phyloP scores from a whole-genome alignment of 37 sponge, comb jelly and placozoan species.

The Theonella swinhoei region DNA sequence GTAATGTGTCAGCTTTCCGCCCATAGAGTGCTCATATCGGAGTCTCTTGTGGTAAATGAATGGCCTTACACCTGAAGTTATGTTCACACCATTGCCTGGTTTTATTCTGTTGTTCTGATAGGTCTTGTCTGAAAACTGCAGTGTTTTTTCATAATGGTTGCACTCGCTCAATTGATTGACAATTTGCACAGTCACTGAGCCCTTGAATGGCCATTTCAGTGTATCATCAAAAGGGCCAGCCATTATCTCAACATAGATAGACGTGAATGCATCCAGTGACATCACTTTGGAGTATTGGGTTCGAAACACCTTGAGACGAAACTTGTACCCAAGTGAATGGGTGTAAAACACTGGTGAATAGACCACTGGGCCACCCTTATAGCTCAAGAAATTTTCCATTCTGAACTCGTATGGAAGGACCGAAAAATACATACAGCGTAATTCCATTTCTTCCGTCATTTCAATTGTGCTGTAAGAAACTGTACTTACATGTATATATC shows the following conservation, averaged over 20 bases:
- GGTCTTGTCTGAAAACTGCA: background rate
- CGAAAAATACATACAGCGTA: background rate
- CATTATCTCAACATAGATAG: background rate
- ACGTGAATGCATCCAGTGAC: background rate
- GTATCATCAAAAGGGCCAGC: background rate
- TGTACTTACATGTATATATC: background rate
- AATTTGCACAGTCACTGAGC: background rate
- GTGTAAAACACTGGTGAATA: background rate
- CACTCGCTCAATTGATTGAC: background rate
- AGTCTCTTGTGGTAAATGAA: background rate
- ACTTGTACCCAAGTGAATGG: background rate
- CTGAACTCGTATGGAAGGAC: background rate
- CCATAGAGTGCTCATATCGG: background rate
- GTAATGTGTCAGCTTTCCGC: background rate
- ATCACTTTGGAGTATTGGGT: background rate
- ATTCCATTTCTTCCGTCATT: background rate
- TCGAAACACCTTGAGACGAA: background rate
- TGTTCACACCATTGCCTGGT: background rate
- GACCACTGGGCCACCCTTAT: background rate
- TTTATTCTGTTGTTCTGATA: background rate
- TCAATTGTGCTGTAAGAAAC: background rate
- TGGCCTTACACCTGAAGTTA: background rate
- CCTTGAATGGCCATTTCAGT: background rate
- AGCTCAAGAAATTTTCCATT: background rate
- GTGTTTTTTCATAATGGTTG: background rate